Evolutionary conservation across 1,140 invertebrate species (phyloP).

Genomic region (Chironomus striatipennis): DNA sequence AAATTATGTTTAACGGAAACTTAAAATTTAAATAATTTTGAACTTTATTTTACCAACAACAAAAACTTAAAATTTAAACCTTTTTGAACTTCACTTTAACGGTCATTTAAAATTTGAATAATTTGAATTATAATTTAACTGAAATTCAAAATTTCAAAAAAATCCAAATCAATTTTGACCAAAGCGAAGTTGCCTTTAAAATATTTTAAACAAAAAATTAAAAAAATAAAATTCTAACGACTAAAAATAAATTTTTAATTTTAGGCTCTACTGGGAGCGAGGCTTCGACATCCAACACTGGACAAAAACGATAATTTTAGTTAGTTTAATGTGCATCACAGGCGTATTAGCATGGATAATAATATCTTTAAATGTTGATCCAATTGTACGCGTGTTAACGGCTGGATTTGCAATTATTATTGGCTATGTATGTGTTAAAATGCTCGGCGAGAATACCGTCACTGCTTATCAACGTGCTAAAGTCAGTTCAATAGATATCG

Average conservation of each 20-base stretch:
- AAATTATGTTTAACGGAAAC: too few species aligned
- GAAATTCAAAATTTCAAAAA: too few species aligned
- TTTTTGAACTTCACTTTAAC: too few species aligned
- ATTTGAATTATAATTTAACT: too few species aligned
- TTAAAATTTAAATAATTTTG: too few species aligned
- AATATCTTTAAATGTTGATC: slow-evolving; percentile 68
- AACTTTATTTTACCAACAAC: too few species aligned
- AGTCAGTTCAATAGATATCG: slow-evolving; percentile 77
- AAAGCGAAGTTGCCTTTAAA: too few species aligned
- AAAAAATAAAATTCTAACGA: not conserved
- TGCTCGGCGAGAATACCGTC: slow-evolving; percentile 75
- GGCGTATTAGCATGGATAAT: slow-evolving; percentile 70
- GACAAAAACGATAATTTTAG: slow-evolving; percentile 53
- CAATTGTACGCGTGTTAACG: slow-evolving; percentile 66
- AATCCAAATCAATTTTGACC: too few species aligned
- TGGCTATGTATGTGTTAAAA: slow-evolving; percentile 74
- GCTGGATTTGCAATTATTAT: slow-evolving; percentile 71
- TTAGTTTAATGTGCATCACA: slow-evolving; percentile 65
- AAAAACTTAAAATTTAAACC: too few species aligned
- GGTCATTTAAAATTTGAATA: too few species aligned
- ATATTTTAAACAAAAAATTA: too few species aligned
- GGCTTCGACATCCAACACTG: slow-evolving; percentile 73
- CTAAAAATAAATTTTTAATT: slow-evolving; percentile 19
- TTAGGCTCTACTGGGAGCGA: slow-evolving; percentile 66
- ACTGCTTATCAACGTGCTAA: slow-evolving; percentile 80